phyloP scores from a whole-genome alignment of 2,797 vertebrate genomes.

The Bucorvus abyssinicus region DNA sequence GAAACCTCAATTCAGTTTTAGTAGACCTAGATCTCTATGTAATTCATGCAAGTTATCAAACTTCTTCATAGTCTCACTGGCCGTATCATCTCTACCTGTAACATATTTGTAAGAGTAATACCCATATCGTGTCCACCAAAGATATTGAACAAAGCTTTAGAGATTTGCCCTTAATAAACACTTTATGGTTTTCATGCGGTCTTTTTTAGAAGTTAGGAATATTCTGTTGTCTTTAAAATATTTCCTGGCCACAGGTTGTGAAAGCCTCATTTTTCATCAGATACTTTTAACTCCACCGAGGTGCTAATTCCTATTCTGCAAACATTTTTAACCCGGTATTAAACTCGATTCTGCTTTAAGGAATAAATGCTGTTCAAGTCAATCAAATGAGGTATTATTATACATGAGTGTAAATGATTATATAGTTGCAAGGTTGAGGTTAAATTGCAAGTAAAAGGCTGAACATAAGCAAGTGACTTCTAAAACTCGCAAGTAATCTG shows the following conservation, averaged over 20 bases:
- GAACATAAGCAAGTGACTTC: not conserved
- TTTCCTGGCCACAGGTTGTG: not conserved
- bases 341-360: constrained; percentile 4
- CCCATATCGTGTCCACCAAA: not conserved
- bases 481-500: not conserved
- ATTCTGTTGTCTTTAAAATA: not conserved
- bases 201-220: not conserved
- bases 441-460: not conserved
- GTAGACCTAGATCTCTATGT: not conserved
- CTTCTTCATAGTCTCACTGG: not conserved
- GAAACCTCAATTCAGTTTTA: not conserved
- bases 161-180: not conserved
- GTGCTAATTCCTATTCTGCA: not conserved
- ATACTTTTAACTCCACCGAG: not conserved
- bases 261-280: not conserved
- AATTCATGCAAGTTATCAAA: not conserved
- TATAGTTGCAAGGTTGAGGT: not conserved
- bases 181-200: not conserved
- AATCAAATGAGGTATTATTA: not conserved
- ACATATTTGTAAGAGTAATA: not conserved
- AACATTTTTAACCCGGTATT: not conserved
- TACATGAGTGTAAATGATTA: not conserved
- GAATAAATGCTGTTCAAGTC: not conserved
- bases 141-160: not conserved
- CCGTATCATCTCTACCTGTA: not conserved